Evolutionary conservation across 2,113 vertebrate species (phyloP), one percentile per base, ranked within the genome.

Genomic region (Chlorodrepanis virens): DNA sequence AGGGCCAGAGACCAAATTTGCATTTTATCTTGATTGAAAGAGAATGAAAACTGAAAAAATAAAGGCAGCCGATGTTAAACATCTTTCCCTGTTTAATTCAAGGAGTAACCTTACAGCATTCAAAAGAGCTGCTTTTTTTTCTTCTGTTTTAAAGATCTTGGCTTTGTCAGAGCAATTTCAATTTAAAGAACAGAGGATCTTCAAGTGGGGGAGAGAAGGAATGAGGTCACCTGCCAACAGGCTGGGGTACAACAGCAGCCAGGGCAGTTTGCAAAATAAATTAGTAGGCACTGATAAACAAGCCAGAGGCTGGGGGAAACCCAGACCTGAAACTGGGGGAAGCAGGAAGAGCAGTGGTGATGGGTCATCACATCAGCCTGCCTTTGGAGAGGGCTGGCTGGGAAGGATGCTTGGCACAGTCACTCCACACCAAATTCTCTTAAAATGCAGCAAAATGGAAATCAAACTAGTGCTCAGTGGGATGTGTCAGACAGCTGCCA

Each of bases 11-110:
- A 95, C 63, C 14, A 24, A 76, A 97, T 95, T 89, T 96, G 89
- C 96, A 96, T 97, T 96, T 96, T 83, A 94, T 83, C 94, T 95
- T 95, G 94, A 96, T 88, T 87, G 92, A 96, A 96, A 94, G 35
- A 68, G 77, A 96, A 92, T 89, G 83, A 88, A 97, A 96, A 75
- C 50, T 9, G 22, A 80, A 92, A 85, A 96, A 95, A 77, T 37
- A 78, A 86, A 93, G 60, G 83, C 5, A 0, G 53, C 42, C 3
- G 0, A 47, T 24, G 77, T 72, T 93, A 74, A 97, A 69, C 54
- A 56, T 85, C 52, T 89, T 89, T 80, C 50, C 45, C 82, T 85
- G 49, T 76, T 94, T 93, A 94, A 97, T 95, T 92, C 79, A 75
- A 68, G 42, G 68, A 89, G 42, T 24, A 78, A 86, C 82, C 93